Evolutionary conservation across 2,797 vertebrate species (phyloP).

Genomic region (Botia almorhae): DNA sequence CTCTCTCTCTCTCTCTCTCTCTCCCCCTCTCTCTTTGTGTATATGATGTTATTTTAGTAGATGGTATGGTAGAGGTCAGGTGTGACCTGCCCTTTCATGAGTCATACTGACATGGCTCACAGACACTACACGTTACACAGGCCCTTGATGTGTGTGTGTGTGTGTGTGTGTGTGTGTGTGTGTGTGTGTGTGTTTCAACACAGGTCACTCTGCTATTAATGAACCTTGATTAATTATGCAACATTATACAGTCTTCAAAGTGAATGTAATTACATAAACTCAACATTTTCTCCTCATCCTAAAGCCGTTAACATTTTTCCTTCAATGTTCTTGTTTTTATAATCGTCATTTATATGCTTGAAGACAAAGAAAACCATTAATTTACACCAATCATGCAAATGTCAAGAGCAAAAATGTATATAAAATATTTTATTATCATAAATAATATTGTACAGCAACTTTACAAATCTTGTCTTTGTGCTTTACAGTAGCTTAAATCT

Average conservation of each 20-base stretch:
- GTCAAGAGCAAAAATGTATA: slow-evolving; percentile 63
- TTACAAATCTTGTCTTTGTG: slow-evolving; percentile 71
- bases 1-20: background rate
- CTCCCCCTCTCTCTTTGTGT: background rate
- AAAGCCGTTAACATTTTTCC: background rate
- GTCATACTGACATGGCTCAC: slow-evolving; percentile 9
- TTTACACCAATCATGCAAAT: slow-evolving; percentile 30
- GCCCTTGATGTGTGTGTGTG: slow-evolving; percentile 22
- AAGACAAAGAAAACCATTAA: background rate
- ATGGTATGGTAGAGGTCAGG: slow-evolving; percentile 18
- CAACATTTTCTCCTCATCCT: background rate
- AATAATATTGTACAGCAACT: slow-evolving; percentile 71
- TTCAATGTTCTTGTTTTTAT: background rate
- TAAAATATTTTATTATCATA: slow-evolving; percentile 81
- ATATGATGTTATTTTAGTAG: slow-evolving; percentile 25
- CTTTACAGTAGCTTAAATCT: slow-evolving; percentile 69
- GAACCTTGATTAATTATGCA: background rate
- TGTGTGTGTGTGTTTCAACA: slow-evolving; percentile 17
- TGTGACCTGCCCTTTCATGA: slow-evolving; percentile 19
- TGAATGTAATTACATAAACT: background rate
- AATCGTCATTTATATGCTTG: background rate
- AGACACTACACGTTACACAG: slow-evolving; percentile 2
- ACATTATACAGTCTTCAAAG: background rate
- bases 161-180: slow-evolving; percentile 23
- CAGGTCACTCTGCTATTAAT: background rate